A percentile compares a stretch with the other conserved stretches of the same genome.
Evolutionary conservation across 2,113 vertebrate species (phyloP).

Genomic region (Pseudorectes ferrugineus): DNA sequence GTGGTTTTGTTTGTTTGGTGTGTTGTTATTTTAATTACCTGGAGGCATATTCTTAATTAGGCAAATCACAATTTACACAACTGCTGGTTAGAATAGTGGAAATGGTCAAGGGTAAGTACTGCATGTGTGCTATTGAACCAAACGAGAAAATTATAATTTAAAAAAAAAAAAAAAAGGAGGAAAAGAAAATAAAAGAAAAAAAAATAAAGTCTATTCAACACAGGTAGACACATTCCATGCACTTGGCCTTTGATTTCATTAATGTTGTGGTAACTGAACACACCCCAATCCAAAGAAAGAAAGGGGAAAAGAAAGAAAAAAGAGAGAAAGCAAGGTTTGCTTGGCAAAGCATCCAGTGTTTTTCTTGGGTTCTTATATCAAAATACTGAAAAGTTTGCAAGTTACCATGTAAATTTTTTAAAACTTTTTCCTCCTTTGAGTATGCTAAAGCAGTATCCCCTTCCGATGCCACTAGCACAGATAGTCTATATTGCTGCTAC

Average conservation of each 20-base stretch:
- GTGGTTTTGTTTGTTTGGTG: background rate
- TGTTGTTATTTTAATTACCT: slow-evolving; percentile 31
- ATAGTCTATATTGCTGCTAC: slow-evolving; percentile 43
- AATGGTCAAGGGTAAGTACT: slow-evolving; percentile 10
- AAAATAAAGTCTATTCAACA: background rate
- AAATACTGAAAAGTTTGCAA: slow-evolving; percentile 72
- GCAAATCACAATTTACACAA: background rate
- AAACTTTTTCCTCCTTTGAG: slow-evolving; percentile 16
- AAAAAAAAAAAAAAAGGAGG: fast-evolving
- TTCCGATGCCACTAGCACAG: slow-evolving; percentile 56
- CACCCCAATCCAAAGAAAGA: background rate
- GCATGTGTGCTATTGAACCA: background rate
- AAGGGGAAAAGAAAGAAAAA: background rate
- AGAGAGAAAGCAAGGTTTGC: slow-evolving; percentile 29
- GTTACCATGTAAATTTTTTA: slow-evolving; percentile 60
- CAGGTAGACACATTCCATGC: background rate
- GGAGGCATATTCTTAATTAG: slow-evolving; percentile 16
- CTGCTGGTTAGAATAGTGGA: slow-evolving; percentile 8
- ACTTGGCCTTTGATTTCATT: slow-evolving; percentile 15
- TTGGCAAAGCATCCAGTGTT: slow-evolving; percentile 60
- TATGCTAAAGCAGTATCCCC: slow-evolving; percentile 52
- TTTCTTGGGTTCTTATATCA: slow-evolving; percentile 4
- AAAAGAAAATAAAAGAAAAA: background rate
- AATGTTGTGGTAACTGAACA: slow-evolving; percentile 29
- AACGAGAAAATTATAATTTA: background rate